These are phyloP conservation scores for Delphinapterus leucas DNA, from an alignment of 2,113 vertebrate genomes.

Conservation along the genomic window DNA sequence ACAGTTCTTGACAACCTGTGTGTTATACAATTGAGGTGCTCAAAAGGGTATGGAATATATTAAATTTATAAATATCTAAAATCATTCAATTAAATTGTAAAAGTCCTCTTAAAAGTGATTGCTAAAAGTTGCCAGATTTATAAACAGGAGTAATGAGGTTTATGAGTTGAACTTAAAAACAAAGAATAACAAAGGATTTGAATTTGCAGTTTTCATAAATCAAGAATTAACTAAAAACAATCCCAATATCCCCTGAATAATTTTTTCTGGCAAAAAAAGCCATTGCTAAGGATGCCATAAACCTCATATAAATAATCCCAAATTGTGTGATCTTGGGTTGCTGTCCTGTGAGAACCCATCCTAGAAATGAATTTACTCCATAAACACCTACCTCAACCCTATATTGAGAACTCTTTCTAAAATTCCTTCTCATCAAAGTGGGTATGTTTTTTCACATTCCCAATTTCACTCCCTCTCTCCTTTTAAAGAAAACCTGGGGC, in stretches of 20 bases:
- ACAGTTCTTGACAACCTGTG: background rate
- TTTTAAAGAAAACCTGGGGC: background rate
- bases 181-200: background rate
- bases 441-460: background rate
- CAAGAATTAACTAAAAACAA: background rate
- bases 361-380: background rate
- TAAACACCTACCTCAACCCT: background rate
- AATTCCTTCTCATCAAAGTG: background rate
- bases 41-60: background rate
- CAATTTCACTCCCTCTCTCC: background rate
- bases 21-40: background rate
- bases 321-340: background rate
- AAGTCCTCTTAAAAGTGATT: background rate
- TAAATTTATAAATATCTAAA: background rate
- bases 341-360: background rate
- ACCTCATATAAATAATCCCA: background rate
- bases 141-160: background rate
- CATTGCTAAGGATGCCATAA: background rate
- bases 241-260: background rate
- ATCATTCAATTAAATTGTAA: background rate
- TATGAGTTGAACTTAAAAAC: constrained; percentile 4
- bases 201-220: constrained; percentile 2
- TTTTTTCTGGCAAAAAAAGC: background rate
- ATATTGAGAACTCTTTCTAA: background rate
- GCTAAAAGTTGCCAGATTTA: background rate